phyloP scores from a whole-genome alignment of 2,113 vertebrate genomes.

The Pachycephala philippinensis region DNA sequence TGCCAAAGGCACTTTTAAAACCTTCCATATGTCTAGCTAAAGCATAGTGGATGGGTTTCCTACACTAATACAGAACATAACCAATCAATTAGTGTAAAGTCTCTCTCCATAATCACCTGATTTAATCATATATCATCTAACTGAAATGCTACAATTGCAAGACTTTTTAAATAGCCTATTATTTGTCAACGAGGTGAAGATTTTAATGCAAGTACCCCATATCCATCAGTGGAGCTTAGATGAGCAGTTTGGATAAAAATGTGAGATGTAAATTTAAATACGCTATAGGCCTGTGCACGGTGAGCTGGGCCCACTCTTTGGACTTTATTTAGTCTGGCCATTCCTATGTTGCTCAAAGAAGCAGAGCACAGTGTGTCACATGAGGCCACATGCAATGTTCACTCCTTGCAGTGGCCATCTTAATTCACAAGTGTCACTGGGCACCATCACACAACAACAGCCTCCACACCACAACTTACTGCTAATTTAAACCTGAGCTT shows the following conservation, averaged over 20 bases:
- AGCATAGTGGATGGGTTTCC: not conserved
- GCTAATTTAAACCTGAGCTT: not conserved
- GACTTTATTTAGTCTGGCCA: not conserved
- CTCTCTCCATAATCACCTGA: not conserved
- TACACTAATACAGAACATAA: not conserved
- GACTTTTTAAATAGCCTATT: not conserved
- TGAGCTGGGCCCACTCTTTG: not conserved
- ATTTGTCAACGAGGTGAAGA: not conserved
- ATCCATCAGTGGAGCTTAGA: not conserved
- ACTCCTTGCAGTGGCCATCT: not conserved
- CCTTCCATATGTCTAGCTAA: not conserved
- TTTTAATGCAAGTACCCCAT: not conserved
- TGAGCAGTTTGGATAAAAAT: not conserved
- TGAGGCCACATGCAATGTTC: fast-evolving
- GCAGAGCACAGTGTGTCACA: not conserved
- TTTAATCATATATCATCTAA: not conserved
- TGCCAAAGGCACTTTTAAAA: not conserved
- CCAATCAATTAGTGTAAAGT: constrained; percentile 1
- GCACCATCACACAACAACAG: not conserved
- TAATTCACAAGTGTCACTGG: not conserved
- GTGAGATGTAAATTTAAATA: not conserved
- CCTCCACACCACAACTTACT: not conserved
- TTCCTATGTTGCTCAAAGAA: not conserved
- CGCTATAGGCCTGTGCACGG: not conserved
- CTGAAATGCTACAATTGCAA: not conserved